Evolutionary conservation across 2,797 vertebrate species (phyloP).

Genomic region (Periophthalmus magnuspinnatus): DNA sequence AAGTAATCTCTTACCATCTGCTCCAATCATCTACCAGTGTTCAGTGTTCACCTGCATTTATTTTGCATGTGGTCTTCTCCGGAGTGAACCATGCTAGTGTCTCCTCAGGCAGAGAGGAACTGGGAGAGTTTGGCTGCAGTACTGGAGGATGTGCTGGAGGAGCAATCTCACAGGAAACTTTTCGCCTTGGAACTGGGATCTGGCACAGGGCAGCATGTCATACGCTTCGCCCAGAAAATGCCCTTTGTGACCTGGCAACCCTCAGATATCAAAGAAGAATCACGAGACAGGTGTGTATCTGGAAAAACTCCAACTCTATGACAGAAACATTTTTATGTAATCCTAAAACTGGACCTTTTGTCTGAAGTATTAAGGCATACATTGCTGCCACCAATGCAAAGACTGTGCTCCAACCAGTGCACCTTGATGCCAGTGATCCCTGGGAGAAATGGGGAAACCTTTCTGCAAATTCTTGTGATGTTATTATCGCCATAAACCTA

Average conservation of each 20-base stretch:
- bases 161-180: slow-evolving; percentile 66
- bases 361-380: slow-evolving; percentile 73
- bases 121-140: slow-evolving; percentile 68
- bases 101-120: slow-evolving; percentile 76
- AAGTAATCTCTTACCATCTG: slow-evolving; percentile 69
- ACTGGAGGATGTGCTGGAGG: slow-evolving; percentile 68
- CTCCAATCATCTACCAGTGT: slow-evolving; percentile 22
- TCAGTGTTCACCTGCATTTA: slow-evolving; percentile 17
- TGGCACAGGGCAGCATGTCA: slow-evolving; percentile 77
- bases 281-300: slow-evolving; percentile 55
- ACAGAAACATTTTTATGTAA: neutral
- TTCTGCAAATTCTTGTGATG: slow-evolving; percentile 61
- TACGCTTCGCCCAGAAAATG: slow-evolving; percentile 74
- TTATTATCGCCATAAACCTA: slow-evolving; percentile 73
- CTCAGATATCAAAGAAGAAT: slow-evolving; percentile 74
- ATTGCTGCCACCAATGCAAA: slow-evolving; percentile 68
- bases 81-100: slow-evolving; percentile 73
- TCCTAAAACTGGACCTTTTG: neutral
- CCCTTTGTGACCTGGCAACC: slow-evolving; percentile 77
- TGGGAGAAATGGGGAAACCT: slow-evolving; percentile 78
- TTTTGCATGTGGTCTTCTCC: slow-evolving; percentile 7
- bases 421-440: slow-evolving; percentile 70
- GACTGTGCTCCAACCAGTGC: slow-evolving; percentile 70
- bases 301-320: neutral
- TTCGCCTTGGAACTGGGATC: slow-evolving; percentile 76